Conservation (phyloP, 2,888 invertebrate genomes). For the Aplocera efformata region DNA sequence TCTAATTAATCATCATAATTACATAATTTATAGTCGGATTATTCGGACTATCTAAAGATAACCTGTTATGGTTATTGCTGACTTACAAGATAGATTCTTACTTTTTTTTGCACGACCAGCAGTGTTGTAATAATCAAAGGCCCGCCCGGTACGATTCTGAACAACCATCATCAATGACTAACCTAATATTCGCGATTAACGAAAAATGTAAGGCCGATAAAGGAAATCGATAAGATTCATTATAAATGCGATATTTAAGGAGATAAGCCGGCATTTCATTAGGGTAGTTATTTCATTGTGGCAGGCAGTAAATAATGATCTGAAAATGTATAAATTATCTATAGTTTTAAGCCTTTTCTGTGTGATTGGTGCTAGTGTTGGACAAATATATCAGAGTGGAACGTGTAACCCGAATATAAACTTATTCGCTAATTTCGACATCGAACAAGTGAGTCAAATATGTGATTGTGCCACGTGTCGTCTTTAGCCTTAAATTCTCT, state of each 20-base stretch:
- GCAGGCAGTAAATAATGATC: conserved; percentile 42
- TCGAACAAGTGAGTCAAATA: conserved; percentile 39
- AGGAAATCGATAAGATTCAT: conserved; percentile 44
- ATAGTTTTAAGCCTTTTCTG: conserved; percentile 48
- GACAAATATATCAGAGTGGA: conserved; percentile 53
- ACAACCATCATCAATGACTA: conserved; percentile 3
- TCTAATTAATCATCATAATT: too few species aligned
- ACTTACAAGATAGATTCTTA: too few species aligned
- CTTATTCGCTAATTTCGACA: conserved; percentile 37
- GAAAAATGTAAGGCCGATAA: conserved; percentile 12
- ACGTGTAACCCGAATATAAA: conserved; percentile 46
- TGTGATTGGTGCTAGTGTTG: conserved; percentile 44
- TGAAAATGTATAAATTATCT: conserved; percentile 47
- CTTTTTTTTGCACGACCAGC: too few species aligned
- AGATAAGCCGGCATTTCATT: conserved; percentile 46
- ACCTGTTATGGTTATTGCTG: too few species aligned
- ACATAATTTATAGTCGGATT: too few species aligned
- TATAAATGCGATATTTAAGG: conserved; percentile 49
- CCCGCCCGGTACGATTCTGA: too few species aligned
- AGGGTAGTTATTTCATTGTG: conserved; percentile 42
- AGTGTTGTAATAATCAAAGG: too few species aligned
- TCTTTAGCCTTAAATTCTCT: too few species aligned
- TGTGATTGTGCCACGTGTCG: too few species aligned
- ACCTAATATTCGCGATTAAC: conserved; percentile 19
- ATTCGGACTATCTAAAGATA: too few species aligned